Percentiles rank a stretch among this genome's conserved stretches.
These are phyloP conservation scores for Brachionus sp. DNA, from an alignment of 1,140 invertebrate genomes.

Conservation along the genomic window DNA sequence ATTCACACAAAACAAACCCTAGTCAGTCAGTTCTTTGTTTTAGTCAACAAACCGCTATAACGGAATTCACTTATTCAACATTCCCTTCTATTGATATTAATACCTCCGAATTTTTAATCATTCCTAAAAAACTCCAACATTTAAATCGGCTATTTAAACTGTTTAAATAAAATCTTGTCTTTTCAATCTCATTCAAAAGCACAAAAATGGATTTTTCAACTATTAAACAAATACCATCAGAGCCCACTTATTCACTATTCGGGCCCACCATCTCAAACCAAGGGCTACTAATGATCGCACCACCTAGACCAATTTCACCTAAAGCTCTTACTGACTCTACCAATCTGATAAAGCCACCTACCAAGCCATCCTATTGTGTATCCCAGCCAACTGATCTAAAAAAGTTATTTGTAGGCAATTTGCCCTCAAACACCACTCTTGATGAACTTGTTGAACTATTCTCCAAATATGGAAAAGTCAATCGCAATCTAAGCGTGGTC, in stretches of 20 bases:
- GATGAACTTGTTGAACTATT: conserved; percentile 3
- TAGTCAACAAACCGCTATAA: neutral
- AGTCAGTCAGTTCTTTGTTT: neutral
- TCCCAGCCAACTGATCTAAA: neutral
- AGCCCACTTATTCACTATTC: neutral
- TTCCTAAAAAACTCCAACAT: neutral
- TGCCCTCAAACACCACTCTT: neutral
- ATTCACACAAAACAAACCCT: conserved; percentile 1
- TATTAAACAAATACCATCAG: neutral
- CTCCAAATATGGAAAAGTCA: conserved; percentile 29
- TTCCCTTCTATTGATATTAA: neutral
- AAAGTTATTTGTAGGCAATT: conserved; percentile 40
- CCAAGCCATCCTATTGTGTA: too few species aligned
- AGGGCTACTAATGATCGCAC: neutral
- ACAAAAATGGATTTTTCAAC: neutral
- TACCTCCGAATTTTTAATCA: neutral
- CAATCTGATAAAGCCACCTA: conserved; percentile 1
- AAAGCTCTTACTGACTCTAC: neutral
- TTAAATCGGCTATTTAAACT: neutral
- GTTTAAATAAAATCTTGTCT: too few species aligned
- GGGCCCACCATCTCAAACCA: neutral
- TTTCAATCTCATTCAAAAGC: too few species aligned
- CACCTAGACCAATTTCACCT: neutral
- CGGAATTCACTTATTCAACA: neutral
- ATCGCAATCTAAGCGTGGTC: conserved; percentile 26